Base-by-base conservation (phyloP, 2,113 vertebrate species). In the Bujurquina vittata region DNA sequence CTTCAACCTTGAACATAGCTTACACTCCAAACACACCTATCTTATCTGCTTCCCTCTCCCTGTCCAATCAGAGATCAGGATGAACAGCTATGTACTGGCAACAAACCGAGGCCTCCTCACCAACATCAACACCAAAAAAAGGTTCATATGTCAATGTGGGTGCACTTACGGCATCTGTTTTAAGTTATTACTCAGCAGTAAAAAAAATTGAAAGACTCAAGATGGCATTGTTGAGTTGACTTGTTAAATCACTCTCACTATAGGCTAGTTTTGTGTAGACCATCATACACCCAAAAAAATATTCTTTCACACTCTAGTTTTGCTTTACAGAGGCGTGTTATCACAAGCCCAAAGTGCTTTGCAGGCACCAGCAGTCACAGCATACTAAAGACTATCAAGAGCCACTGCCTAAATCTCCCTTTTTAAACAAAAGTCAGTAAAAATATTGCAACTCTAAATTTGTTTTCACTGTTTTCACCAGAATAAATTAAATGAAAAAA, bases 21-120 rank as follows among this genome's bases (percentile, higher is more conserved):
- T 87, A 87, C 87, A 88, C 84, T 89, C 82, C n/a, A 89, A 92
- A 87, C 87, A 92, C 18, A 18, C 57, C 61, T 69, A 73, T 82
- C 82, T 86, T 87, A 83, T 88, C 90, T 78, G 82, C 26, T 61
- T 84, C 81, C 62, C 73, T 2, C 77, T 35, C 61, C 62, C 67
- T 12, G 69, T 74, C 88, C 88, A 90, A 88, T 89, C 76, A 88
- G 31, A 85, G 29, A 0, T 10, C 33, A 20, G 35, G 40, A 84
- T 76, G 84, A 86, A 76, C 49, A 72, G 72, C 22, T 7, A 15
- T 49, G 57, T 17, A 9, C 37, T 3, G 18, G 29, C 52, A 33
- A 33, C 57, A 55, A 26, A 65, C 22, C 2, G 72, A 83, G 58
- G 67, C 65, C 59, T 54, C 46, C n/a, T 80, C 8, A 23, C 65